Evolutionary conservation across 2,113 vertebrate species (phyloP), one percentile per base, ranked within the genome.

Genomic region (Gambusia affinis): DNA sequence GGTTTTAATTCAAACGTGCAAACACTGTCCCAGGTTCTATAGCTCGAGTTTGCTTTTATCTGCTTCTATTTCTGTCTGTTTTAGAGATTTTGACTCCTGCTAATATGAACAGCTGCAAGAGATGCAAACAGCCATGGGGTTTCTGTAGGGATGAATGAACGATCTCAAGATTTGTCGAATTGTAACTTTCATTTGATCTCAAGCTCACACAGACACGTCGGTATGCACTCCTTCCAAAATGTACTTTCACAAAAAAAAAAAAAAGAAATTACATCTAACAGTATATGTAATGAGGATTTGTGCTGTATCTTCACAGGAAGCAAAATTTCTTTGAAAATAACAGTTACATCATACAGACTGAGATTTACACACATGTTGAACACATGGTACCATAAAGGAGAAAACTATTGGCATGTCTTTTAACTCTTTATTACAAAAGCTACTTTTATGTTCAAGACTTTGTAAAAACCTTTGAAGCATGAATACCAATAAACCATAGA

Each of bases 91-190:
- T 39, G 60, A 2, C 19, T 0, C 19, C 27, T 30, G 30, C 3
- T 42, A 19, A 12, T 72, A 35, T 29, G 17, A 47, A 39, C 15
- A 73, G 0, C 12, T 44, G 62, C 57, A 35, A 54, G 19, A 35
- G 4, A 22, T 15, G 12, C 47, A 65, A 73, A 60, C 51, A 37
- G 54, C 24, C 51, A 54, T 28, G 31, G 6, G 68, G 5, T 64
- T 51, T 63, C 19, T 33, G 62, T 11, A 63, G 60, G 30, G 27
- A 30, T 60, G 68, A 51, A 8, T 24, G 19, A 33, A 70, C 33
- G 24, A 42, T 42, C 12, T 67, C 14, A 27, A 75, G 42, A 84
- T 47, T 12, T 47, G 44, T 15, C 19, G 64, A 28, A 67, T 42
- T 24, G 1, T 2, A 28, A 3, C 24, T 4, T 31, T n/a, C 29